Percentiles rank a stretch among this genome's conserved stretches.
These are phyloP conservation scores for Stercorarius parasiticus DNA, from an alignment of 2,113 vertebrate species.

Conservation along the genomic window DNA sequence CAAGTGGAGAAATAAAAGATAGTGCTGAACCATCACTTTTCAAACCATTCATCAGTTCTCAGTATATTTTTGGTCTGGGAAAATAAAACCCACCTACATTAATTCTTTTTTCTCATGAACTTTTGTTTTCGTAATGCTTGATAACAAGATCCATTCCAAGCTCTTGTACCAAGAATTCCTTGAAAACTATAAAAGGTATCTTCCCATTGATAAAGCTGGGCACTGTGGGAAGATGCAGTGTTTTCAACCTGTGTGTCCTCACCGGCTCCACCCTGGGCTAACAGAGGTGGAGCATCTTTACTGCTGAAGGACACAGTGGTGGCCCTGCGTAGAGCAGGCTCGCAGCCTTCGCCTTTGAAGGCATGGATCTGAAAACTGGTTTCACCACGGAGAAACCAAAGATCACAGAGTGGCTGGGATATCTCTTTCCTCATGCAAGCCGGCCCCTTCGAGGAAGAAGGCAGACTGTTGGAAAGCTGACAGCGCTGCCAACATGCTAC, in stretches of 20 bases:
- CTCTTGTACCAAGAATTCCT: neutral
- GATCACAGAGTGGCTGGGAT: neutral
- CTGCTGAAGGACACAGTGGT: fast-evolving
- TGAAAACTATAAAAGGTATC: neutral
- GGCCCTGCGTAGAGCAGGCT: neutral
- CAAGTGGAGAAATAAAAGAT: neutral
- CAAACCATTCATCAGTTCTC: neutral
- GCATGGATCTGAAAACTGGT: neutral
- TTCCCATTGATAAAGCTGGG: neutral
- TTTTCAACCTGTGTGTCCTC: neutral
- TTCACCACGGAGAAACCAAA: neutral
- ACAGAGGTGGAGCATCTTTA: neutral
- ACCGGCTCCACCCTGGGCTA: neutral
- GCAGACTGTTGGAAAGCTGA: neutral
- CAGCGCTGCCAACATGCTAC: neutral
- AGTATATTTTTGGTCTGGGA: neutral
- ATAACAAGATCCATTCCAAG: neutral
- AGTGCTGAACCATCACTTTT: neutral
- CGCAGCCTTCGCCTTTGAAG: neutral
- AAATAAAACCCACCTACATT: fast-evolving
- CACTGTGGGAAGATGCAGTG: neutral
- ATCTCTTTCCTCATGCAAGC: neutral
- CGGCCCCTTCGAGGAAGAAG: neutral
- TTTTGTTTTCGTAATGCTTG: neutral
- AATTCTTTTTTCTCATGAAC: neutral